phyloP scores from a whole-genome alignment of 2,888 invertebrate genomes.

The Galerucella pusilla region DNA sequence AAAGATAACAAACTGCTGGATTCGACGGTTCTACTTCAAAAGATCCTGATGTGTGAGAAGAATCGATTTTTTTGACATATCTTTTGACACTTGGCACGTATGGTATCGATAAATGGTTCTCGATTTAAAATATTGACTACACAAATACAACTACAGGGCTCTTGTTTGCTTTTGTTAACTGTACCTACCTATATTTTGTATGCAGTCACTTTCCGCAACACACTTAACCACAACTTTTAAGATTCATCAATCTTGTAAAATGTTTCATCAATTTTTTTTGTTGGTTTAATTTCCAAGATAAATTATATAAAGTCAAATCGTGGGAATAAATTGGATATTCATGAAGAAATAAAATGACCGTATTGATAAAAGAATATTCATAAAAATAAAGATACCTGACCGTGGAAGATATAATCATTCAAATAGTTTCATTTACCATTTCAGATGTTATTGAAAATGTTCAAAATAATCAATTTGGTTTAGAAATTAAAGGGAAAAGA shows the following conservation, averaged over 20 bases:
- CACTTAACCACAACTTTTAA: neutral
- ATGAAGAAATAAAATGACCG: neutral
- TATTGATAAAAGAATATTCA: neutral
- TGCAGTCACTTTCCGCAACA: neutral
- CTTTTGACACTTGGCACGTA: no score
- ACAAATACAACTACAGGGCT: no score
- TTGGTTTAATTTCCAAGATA: neutral
- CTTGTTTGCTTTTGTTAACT: neutral
- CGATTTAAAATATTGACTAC: no score
- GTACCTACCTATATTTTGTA: neutral
- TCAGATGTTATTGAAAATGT: neutral
- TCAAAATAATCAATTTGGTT: neutral
- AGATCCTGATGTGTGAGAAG: no score
- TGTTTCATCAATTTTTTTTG: slow-evolving; percentile 3
- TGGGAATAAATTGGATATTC: slow-evolving; percentile 1
- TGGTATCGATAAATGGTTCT: no score
- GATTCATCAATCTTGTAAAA: neutral
- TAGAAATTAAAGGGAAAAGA: no score
- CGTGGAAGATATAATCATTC: neutral
- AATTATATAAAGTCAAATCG: slow-evolving; percentile 1
- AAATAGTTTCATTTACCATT: neutral
- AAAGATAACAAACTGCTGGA: no score
- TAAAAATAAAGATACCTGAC: neutral
- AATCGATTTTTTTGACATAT: no score
- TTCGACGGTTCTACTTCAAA: no score